Evolutionary conservation across 2,797 vertebrate species (phyloP), one percentile per base, ranked within the genome.

Genomic region (Urocyon cinereoargenteus): DNA sequence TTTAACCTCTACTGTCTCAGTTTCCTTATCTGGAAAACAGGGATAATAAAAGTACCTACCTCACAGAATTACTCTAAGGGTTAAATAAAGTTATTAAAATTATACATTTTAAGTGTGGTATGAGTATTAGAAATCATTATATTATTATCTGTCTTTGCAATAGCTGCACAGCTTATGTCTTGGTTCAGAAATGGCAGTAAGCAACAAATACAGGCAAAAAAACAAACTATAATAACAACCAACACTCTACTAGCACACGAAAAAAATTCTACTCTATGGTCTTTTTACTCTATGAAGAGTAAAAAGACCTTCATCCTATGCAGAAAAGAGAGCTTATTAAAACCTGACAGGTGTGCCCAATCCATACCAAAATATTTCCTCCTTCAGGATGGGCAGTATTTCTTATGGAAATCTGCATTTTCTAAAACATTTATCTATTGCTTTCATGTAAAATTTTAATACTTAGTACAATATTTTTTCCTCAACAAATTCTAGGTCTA

Each of bases 371-470:
- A 85, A 57, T 59, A 85, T 49, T n/a, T 62, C 53, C 53, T 88
- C 53, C 26, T 96, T 82, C 16, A 31, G 89, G 73, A 19, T 53
- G 14, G 21, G 45, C 24, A 22, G 1, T 55, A 70, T 22, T 83
- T 83, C 40, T 91, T 91, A 86, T 13, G 8, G 31, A 90, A 86
- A 90, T 55, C 15, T 18, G 75, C 21, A 18, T 68, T 95, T 87
- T 75, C 45, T 36, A 40, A 86, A 91, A 90, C 18, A 24, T 28
- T 49, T 28, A 59, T 36, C 24, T 51, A 7, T 19, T 11, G 45
- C n/a, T 36, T 79, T 72, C 11, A 36, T 81, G 40, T 51, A 83
- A 92, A 95, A 70, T 91, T 66, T 86, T 21, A 85, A 82, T 40
- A 53, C 26, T 64, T 84, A 51, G 59, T 68, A 55, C 34, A 87